These are phyloP conservation scores for Anguilla anguilla DNA, from an alignment of 2,797 vertebrate genomes.

Conservation along the genomic window DNA sequence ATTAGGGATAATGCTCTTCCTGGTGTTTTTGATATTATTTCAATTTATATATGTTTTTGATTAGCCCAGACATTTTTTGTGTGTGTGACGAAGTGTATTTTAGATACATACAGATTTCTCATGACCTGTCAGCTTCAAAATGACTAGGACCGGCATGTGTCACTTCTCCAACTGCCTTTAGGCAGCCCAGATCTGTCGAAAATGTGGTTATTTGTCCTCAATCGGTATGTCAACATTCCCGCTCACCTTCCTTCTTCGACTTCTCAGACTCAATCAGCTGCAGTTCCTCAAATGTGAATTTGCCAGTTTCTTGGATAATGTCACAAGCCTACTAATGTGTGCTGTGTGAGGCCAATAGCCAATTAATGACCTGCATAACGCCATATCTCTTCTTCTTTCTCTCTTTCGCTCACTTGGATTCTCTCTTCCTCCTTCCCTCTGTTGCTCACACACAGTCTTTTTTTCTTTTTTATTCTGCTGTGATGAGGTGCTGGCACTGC, in stretches of 20 bases:
- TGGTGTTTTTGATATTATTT: neutral
- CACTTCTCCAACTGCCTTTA: too few relatives aligned
- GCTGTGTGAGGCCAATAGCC: slow-evolving; percentile 61
- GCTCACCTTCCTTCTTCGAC: neutral
- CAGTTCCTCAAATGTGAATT: neutral
- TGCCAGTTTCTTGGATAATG: slow-evolving; percentile 65
- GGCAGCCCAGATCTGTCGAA: too few relatives aligned
- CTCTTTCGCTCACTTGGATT: slow-evolving; percentile 13
- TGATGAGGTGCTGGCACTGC: slow-evolving; percentile 17
- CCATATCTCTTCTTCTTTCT: slow-evolving; percentile 30
- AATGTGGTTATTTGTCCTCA: neutral
- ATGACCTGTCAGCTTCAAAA: neutral
- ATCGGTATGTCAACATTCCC: neutral
- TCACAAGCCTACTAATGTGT: slow-evolving; percentile 73
- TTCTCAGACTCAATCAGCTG: neutral
- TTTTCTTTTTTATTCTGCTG: slow-evolving; percentile 32
- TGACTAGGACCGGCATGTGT: neutral
- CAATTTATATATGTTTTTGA: neutral
- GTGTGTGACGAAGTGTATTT: neutral
- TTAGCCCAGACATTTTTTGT: neutral
- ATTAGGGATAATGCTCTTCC: neutral
- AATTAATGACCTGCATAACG: slow-evolving; percentile 64
- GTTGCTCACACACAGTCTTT: slow-evolving; percentile 7
- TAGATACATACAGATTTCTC: neutral
- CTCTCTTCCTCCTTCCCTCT: slow-evolving; percentile 23